phyloP scores from a whole-genome alignment of 2,113 vertebrate species.

The Siniperca knerii region DNA sequence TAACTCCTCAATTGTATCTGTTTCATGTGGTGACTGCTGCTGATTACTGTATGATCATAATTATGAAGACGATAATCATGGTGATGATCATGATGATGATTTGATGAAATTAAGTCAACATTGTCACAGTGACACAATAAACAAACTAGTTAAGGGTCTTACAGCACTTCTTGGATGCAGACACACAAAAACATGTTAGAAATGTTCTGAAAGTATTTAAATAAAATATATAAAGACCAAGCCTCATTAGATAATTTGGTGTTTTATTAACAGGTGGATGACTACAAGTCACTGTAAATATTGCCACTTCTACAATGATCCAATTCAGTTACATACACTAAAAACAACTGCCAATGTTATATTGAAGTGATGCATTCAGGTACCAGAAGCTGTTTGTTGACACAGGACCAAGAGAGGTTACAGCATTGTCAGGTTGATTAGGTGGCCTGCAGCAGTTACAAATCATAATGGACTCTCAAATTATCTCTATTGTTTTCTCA shows the following conservation, averaged over 20 bases:
- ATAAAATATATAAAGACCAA: background rate
- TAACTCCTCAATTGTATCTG: background rate
- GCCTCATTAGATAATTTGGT: background rate
- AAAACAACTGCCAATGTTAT: background rate
- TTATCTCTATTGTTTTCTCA: conserved; percentile 18
- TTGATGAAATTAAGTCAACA: background rate
- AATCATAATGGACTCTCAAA: conserved; percentile 32
- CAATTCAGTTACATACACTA: background rate
- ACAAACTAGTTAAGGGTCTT: background rate
- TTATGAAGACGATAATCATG: background rate
- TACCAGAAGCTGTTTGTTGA: conserved; percentile 11
- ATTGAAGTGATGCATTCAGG: background rate
- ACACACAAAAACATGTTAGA: background rate
- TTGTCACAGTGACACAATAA: background rate
- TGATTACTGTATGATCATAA: background rate
- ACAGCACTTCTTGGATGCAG: background rate
- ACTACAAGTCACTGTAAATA: background rate
- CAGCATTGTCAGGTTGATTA: conserved; percentile 4
- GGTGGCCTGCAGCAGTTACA: conserved; percentile 1
- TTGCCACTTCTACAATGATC: background rate
- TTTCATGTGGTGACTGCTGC: background rate
- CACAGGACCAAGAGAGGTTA: conserved; percentile 27
- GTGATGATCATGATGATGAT: background rate
- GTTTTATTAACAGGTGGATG: background rate
- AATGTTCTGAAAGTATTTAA: background rate